These are phyloP conservation scores for Thrips palmi DNA, from an alignment of 1,140 invertebrate species.

Conservation along the genomic window DNA sequence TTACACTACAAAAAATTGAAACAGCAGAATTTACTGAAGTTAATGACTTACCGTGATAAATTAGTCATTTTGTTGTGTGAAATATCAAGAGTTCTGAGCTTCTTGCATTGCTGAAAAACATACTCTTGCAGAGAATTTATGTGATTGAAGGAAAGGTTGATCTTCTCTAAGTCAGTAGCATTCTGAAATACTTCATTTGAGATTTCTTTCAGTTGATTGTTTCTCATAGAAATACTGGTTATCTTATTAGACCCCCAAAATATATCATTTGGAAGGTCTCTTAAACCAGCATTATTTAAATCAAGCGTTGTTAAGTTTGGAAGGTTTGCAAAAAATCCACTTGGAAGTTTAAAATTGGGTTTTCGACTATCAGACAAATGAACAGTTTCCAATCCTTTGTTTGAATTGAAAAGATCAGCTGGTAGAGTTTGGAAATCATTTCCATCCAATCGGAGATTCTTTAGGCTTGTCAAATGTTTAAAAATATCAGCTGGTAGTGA, in stretches of 20 bases:
- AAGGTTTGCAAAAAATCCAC: slow-evolving; percentile 32
- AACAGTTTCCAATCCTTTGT: slow-evolving; percentile 29
- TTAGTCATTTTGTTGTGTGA: slow-evolving; percentile 14
- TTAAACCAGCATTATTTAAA: slow-evolving; percentile 27
- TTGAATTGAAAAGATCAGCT: slow-evolving; percentile 30
- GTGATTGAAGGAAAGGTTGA: slow-evolving; percentile 34
- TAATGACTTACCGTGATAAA: slow-evolving; percentile 28
- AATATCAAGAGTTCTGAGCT: slow-evolving; percentile 4
- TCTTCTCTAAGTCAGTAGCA: slow-evolving; percentile 28
- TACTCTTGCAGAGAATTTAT: slow-evolving; percentile 18
- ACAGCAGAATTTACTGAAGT: slow-evolving; percentile 1
- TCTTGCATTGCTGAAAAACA: slow-evolving; percentile 5
- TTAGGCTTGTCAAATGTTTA: slow-evolving; percentile 31
- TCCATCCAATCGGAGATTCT: slow-evolving; percentile 32
- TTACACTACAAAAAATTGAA: no score
- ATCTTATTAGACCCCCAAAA: slow-evolving; percentile 32
- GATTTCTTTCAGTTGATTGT: slow-evolving; percentile 32
- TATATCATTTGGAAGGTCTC: slow-evolving; percentile 31
- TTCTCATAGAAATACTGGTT: slow-evolving; percentile 30
- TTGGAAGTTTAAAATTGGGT: slow-evolving; percentile 30
- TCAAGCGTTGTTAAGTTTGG: slow-evolving; percentile 28
- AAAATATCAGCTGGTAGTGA: slow-evolving; percentile 35
- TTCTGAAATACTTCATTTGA: slow-evolving; percentile 33
- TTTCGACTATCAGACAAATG: slow-evolving; percentile 33
- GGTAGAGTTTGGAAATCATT: slow-evolving; percentile 40